These are phyloP conservation scores for Lophura swinhoii DNA, from an alignment of 2,797 vertebrate genomes.

Conservation along the genomic window DNA sequence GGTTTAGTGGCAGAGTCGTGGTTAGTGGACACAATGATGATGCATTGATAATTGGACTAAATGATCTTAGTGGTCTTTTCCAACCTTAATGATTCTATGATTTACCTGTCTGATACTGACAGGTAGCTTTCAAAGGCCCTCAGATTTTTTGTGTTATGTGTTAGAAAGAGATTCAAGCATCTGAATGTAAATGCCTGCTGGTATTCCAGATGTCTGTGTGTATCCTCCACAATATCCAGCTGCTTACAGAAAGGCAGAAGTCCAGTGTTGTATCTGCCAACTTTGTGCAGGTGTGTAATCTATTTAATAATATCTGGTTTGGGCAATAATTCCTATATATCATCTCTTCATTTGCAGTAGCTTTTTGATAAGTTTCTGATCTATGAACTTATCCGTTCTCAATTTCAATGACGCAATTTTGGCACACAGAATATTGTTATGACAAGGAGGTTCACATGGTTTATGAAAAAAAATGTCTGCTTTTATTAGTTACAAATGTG, in stretches of 20 bases:
- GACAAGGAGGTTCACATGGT: not conserved
- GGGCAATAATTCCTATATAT: not conserved
- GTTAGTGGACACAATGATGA: no score
- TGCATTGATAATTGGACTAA: no score
- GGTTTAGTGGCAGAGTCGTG: no score
- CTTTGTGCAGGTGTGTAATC: not conserved
- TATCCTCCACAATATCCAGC: not conserved
- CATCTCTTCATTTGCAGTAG: not conserved
- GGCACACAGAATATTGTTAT: not conserved
- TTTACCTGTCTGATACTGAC: not conserved
- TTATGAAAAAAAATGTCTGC: not conserved
- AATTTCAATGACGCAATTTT: not conserved
- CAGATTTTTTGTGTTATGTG: not conserved
- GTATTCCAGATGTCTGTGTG: not conserved
- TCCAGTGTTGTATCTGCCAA: not conserved
- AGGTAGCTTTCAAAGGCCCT: not conserved
- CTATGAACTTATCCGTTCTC: not conserved
- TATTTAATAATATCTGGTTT: not conserved
- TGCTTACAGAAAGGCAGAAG: not conserved
- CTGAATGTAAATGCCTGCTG: not conserved
- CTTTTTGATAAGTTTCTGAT: not conserved
- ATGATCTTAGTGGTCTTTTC: no score
- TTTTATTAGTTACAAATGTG: not conserved
- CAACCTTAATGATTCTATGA: no score
- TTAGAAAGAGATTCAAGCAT: not conserved